Base-by-base conservation (phyloP, 1,140 invertebrate species). In the Lordiphosa mommai region DNA sequence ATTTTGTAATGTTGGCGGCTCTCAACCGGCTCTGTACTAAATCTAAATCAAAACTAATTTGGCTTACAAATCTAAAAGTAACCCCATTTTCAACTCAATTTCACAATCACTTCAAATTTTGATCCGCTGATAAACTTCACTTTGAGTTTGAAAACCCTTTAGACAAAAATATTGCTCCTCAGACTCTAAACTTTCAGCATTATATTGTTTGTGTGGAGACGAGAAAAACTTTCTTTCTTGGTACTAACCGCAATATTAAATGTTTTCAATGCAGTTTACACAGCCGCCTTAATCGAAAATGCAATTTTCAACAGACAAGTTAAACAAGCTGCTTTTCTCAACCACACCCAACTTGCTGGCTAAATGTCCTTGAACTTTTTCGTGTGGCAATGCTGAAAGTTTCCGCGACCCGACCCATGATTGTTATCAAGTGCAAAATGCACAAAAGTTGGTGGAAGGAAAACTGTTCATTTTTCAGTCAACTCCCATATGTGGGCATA, bases 361-460 rank as follows among this genome's bases (percentile, higher is more conserved):
- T 36, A 14, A 40, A 37, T 85, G 77, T 46, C 77, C 77, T 84
- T 84, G 77, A 84, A 84, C 79, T 43, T 84, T 73, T 84, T 59
- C 60, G 72, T 72, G 61, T 61, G 37, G 65, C 58, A 67, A 30
- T 52, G 46, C n/a, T 27, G 30, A 66, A 71, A 61, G 40, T 73
- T 77, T 68, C 37, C 16, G 33, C 20, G 13, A 17, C 37, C 40
- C 14, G 16, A 29, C 37, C n/a, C 30, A n/a, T 56, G 77, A 84
- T 84, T 84, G 68, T 77, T 84, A 84, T 84, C 77, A 84, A 65
- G 72, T 84, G 52, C 67, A 77, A 72, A 77, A 63, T 77, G 79
- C 79, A 79, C 74, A 84, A 84, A 84, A 60, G 61, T 73, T 76
- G 38, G 36, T 49, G 13, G 8, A 32, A 12, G n/a, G 27, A 33